Base-by-base conservation (phyloP, 2,797 vertebrate genomes). In the Onychomys arenicola region DNA sequence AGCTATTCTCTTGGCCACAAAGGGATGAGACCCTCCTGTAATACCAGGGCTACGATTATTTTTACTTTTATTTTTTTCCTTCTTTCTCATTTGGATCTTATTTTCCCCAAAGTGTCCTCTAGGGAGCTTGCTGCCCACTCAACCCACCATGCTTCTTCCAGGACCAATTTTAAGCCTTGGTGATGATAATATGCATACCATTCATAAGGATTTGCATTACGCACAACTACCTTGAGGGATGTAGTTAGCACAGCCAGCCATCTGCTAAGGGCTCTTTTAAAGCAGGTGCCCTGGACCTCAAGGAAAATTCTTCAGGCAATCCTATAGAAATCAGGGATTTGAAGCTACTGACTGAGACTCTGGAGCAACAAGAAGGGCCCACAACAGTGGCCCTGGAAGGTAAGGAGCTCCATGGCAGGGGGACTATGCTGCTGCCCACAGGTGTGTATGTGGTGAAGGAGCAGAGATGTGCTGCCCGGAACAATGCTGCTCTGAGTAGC, bases 21-120 rank as follows among this genome's bases (percentile, higher is more conserved):
- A 85, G 81, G 3, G 13, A 65, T 37, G 25, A 63, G 52, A 49
- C 29, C 55, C 52, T 90, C 77, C 32, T 46, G 75, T 80, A 46
- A 86, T 67, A 87, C 80, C 71, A 5, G 8, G 63, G 63, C 32
- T 80, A 5, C 14, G 52, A 27, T 85, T 85, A 13, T 59, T 59
- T 91, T 71, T 49, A 6, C 8, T 67, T 81, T 57, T 13, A 2
- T 73, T 59, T 57, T 34, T 21, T 2, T 25, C 40, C 5, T 11
- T 92, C 27, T 93, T 77, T 89, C 75, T 93, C 52, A 49, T 19
- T 37, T 52, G 32, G 59, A 7, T 86, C 55, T 89, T 78, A 17
- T 34, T 90, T 83, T 29, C 25, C 55, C 40, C 61, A 34, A 0
- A 40, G 4, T 63, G 40, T 89, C 63, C 43, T 81, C 76, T 37